These are phyloP conservation scores for Mesochorus sp. DNA, from an alignment of 2,888 invertebrate species.

Conservation along the genomic window DNA sequence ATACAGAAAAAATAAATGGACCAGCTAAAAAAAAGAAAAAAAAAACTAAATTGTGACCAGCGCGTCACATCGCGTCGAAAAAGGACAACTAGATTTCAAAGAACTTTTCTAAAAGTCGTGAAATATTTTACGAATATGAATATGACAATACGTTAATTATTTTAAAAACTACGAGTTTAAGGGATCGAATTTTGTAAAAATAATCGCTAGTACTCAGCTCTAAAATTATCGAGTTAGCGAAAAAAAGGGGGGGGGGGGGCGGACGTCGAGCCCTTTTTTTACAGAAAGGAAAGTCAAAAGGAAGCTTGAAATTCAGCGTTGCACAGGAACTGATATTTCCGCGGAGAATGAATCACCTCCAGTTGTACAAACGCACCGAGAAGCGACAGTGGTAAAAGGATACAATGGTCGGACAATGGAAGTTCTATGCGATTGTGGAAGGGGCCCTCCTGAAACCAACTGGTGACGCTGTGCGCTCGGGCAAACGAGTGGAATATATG, in stretches of 20 bases:
- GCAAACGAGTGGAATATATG: neutral
- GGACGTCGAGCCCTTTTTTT: slow-evolving; percentile 12
- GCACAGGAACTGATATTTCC: slow-evolving; percentile 80
- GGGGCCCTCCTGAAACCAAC: neutral
- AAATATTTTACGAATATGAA: too few species aligned
- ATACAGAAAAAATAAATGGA: too few species aligned
- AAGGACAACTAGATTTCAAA: too few species aligned
- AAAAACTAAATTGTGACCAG: too few species aligned
- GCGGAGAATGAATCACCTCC: slow-evolving; percentile 79
- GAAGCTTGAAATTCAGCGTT: slow-evolving; percentile 75
- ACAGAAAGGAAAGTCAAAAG: slow-evolving; percentile 34
- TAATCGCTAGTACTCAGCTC: too few species aligned
- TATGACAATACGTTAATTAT: too few species aligned
- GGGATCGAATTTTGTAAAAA: too few species aligned
- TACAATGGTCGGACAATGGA: slow-evolving; percentile 79
- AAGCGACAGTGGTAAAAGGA: slow-evolving; percentile 76
- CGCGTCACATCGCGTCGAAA: too few species aligned
- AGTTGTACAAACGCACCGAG: slow-evolving; percentile 72
- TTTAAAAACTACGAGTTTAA: too few species aligned
- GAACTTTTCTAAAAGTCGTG: too few species aligned
- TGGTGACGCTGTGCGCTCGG: slow-evolving; percentile 11
- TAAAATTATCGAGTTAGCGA: slow-evolving; percentile 30
- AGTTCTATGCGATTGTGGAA: slow-evolving; percentile 60
- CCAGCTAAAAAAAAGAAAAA: too few species aligned
- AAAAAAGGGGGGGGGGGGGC: slow-evolving; percentile 55